A percentile compares a stretch with the other conserved stretches of the same genome.
Conservation (phyloP, 2,888 invertebrate species). For the Platycnemis pennipes region DNA sequence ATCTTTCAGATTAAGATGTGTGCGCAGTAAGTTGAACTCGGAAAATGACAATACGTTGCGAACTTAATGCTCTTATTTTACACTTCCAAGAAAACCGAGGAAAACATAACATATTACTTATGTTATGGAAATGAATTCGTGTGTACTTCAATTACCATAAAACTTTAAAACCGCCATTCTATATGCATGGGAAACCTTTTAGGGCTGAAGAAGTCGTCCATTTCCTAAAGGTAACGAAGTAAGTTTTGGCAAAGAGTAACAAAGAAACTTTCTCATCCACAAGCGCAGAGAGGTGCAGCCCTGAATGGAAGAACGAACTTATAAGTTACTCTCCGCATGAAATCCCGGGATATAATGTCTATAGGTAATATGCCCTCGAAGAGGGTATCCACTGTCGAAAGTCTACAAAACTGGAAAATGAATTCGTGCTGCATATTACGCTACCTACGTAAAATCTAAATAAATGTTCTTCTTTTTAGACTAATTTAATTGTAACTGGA, state of each 20-base stretch:
- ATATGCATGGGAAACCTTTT: neutral
- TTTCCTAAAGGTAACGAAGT: neutral
- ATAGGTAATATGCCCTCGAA: neutral
- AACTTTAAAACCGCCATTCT: neutral
- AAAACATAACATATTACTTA: neutral
- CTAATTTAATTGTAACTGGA: no score
- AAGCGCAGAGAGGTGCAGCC: neutral
- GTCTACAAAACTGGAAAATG: neutral
- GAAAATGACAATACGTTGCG: no score
- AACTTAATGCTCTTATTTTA: no score
- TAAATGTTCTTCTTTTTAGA: no score
- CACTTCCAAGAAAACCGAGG: no score
- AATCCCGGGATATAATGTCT: neutral
- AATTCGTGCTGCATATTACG: no score
- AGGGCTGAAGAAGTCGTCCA: neutral
- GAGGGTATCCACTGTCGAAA: neutral
- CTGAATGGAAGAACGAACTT: constrained; percentile 8
- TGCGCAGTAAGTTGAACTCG: no score
- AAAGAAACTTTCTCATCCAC: neutral
- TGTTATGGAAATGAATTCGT: neutral
- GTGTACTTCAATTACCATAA: neutral
- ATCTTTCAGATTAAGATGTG: no score
- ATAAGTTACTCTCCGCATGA: neutral
- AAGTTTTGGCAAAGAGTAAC: neutral
- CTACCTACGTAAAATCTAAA: no score